Percentiles rank a stretch among this genome's conserved stretches.
Evolutionary conservation across 2,113 vertebrate species (phyloP).

Genomic region (Salvator merianae): DNA sequence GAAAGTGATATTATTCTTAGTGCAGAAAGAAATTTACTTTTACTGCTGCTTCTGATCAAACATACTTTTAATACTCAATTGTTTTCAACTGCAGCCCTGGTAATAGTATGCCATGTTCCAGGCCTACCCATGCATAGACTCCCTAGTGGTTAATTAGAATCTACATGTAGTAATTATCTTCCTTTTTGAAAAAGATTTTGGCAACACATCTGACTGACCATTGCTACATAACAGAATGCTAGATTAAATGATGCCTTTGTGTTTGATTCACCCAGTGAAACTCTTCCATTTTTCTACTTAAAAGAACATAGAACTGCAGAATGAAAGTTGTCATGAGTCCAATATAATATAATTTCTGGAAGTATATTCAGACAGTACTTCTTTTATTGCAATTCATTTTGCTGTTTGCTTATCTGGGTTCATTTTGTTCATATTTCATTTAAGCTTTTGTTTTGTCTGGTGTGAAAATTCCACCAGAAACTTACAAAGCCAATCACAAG

Average conservation of each 20-base stretch:
- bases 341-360: background rate
- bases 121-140: background rate
- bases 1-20: too few species aligned
- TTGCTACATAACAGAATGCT: background rate
- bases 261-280: background rate
- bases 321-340: background rate
- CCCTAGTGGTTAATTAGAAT: too few species aligned
- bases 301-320: background rate
- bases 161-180: too few species aligned
- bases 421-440: constrained; percentile 18
- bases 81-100: background rate
- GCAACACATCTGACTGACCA: background rate
- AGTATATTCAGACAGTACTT: background rate
- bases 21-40: too few species aligned
- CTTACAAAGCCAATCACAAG: constrained; percentile 36
- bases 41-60: background rate
- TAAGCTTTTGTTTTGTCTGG: constrained; percentile 10
- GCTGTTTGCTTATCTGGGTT: constrained; percentile 15
- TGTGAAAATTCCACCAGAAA: constrained; percentile 26
- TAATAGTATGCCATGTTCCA: too few species aligned
- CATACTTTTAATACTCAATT: background rate
- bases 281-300: background rate
- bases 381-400: constrained; percentile 2
- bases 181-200: too few species aligned
- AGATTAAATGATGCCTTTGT: background rate